A percentile compares a stretch with the other conserved stretches of the same genome.
phyloP scores from a whole-genome alignment of 2,797 vertebrate species.

The Leucoraja ocellata region DNA sequence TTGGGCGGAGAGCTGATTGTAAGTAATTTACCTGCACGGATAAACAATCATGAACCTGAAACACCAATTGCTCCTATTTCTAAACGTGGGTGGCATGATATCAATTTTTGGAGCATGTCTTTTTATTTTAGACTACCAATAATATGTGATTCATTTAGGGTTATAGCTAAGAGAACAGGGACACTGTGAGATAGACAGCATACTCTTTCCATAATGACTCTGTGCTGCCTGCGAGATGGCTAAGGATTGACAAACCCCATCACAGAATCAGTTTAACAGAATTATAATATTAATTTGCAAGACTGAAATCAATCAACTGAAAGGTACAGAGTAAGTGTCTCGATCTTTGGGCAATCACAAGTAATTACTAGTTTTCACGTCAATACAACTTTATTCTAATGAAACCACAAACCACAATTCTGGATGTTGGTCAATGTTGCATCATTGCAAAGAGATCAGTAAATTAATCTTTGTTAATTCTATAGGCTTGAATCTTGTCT shows the following conservation, averaged over 20 bases:
- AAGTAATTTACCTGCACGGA: no score
- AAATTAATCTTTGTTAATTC: neutral
- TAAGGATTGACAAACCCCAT: neutral
- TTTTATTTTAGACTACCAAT: neutral
- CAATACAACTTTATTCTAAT: conserved; percentile 31
- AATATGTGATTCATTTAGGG: neutral
- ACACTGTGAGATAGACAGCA: no score
- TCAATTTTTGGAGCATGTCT: no score
- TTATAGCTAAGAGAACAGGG: neutral
- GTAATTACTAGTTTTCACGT: conserved; percentile 17
- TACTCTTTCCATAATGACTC: neutral
- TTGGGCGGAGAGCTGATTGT: no score
- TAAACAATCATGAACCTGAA: no score
- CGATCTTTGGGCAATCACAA: conserved; percentile 22
- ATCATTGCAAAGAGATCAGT: neutral
- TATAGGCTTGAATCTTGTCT: neutral
- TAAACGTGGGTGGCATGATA: no score
- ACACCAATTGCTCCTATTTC: no score
- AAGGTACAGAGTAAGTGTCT: neutral
- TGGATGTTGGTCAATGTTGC: no score
- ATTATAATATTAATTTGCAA: neutral
- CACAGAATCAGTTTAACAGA: neutral
- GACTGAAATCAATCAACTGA: neutral
- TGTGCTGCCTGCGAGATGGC: neutral
- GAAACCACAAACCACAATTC: neutral